phyloP scores from a whole-genome alignment of 2,888 invertebrate species.

The Andrena trimmerana region DNA sequence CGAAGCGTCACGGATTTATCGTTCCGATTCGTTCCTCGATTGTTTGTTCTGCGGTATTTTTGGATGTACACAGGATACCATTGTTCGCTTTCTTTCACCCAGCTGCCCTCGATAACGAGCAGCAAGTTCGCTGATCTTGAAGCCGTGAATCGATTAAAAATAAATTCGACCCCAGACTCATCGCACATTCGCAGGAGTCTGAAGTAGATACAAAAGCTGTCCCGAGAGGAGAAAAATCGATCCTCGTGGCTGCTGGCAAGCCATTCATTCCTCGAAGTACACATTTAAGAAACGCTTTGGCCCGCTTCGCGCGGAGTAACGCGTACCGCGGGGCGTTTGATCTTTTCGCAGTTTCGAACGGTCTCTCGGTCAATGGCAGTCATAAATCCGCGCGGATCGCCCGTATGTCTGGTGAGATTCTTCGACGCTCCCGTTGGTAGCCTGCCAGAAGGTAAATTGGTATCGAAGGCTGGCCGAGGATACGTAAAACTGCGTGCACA shows the following conservation, averaged over 20 bases:
- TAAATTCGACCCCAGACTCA: too few relatives aligned
- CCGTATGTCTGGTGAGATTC: conserved; percentile 20
- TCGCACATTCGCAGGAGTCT: too few relatives aligned
- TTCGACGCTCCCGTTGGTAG: conserved; percentile 11
- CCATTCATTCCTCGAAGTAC: neutral
- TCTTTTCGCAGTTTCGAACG: neutral
- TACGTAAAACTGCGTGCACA: neutral
- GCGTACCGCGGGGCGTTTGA: neutral
- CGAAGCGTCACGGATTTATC: too few relatives aligned
- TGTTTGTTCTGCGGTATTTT: neutral
- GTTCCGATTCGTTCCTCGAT: neutral
- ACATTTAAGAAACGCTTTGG: neutral
- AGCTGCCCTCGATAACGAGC: too few relatives aligned
- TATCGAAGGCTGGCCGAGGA: neutral
- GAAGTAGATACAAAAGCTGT: too few relatives aligned
- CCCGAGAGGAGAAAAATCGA: too few relatives aligned
- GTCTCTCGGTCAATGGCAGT: neutral
- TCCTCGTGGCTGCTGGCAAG: too few relatives aligned
- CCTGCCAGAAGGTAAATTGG: conserved; percentile 37
- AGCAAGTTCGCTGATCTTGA: too few relatives aligned
- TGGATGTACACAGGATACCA: too few relatives aligned
- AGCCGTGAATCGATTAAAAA: too few relatives aligned
- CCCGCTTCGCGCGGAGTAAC: neutral
- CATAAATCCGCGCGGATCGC: conserved; percentile 8
- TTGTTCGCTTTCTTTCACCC: too few relatives aligned